These are phyloP conservation scores for Metacarcinus magister DNA, from an alignment of 2,888 invertebrate genomes.

Conservation along the genomic window DNA sequence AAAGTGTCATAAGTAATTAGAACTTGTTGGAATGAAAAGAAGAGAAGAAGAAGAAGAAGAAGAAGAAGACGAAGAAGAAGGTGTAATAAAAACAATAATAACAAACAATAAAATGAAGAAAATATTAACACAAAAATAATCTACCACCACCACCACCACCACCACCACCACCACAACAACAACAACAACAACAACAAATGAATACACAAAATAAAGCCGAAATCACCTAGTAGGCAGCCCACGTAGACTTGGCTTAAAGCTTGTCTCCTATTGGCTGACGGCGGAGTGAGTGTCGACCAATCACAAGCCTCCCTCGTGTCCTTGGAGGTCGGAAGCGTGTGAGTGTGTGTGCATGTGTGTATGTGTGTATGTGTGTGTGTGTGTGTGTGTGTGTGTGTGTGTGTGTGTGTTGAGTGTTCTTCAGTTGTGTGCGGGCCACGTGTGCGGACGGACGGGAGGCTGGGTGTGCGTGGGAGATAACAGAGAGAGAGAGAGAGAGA, in stretches of 20 bases:
- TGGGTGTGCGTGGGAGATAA: not conserved
- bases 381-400: not conserved
- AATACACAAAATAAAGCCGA: not conserved
- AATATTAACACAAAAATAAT: not conserved
- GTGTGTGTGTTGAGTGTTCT: not conserved
- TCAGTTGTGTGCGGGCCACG: conserved; percentile 34
- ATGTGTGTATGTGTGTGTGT: not conserved
- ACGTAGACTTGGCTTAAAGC: not conserved
- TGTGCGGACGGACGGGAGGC: not conserved
- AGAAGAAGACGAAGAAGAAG: not conserved
- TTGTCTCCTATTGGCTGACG: not conserved
- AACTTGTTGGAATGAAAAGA: not conserved
- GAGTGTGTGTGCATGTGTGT: no score
- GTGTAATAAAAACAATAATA: not conserved
- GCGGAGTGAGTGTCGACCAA: not conserved
- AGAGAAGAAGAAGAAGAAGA: not conserved
- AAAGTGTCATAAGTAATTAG: not conserved
- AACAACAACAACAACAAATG: not conserved
- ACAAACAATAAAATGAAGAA: not conserved
- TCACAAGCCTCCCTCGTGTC: not conserved
- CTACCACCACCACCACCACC: not conserved
- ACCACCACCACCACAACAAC: not conserved
- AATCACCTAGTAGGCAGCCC: not conserved
- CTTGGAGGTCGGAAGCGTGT: not conserved
- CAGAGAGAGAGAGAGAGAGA: conserved; percentile 2